phyloP scores from a whole-genome alignment of 2,888 invertebrate genomes.

The Unio delphinus region DNA sequence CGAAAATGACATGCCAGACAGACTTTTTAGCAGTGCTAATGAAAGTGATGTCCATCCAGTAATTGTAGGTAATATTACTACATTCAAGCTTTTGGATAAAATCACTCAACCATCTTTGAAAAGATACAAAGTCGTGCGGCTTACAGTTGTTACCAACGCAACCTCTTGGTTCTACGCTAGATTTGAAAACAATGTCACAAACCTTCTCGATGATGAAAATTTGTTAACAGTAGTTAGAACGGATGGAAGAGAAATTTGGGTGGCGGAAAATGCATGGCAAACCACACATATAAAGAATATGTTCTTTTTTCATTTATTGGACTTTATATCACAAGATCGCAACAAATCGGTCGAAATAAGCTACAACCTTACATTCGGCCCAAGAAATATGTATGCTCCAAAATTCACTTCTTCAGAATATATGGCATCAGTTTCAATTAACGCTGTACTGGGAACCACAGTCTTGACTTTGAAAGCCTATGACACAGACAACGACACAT shows the following conservation, averaged over 20 bases:
- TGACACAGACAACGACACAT: slow-evolving; percentile 14
- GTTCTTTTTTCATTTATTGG: slow-evolving; percentile 25
- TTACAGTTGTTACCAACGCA: slow-evolving; percentile 6
- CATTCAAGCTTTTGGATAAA: not conserved
- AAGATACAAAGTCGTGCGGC: slow-evolving; percentile 13
- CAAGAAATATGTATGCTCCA: slow-evolving; percentile 22
- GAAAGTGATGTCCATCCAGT: slow-evolving; percentile 18
- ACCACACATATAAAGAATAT: slow-evolving; percentile 28
- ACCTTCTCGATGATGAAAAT: not conserved
- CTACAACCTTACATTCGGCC: slow-evolving; percentile 22
- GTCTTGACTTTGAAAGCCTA: slow-evolving; percentile 9
- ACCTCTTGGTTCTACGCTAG: slow-evolving; percentile 21
- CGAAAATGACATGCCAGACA: slow-evolving; percentile 32
- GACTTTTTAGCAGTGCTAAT: slow-evolving; percentile 33
- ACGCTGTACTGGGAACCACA: not conserved
- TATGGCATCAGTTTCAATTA: not conserved
- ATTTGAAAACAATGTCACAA: slow-evolving; percentile 22
- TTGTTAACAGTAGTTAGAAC: slow-evolving; percentile 12
- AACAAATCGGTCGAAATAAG: not conserved
- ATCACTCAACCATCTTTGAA: not conserved
- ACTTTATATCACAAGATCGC: slow-evolving; percentile 4
- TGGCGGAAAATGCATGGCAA: slow-evolving; percentile 30
- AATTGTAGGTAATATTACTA: slow-evolving; percentile 2
- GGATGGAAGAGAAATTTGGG: slow-evolving; percentile 13
- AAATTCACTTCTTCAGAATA: slow-evolving; percentile 10